phyloP scores from a whole-genome alignment of 2,113 vertebrate species.

The Callopanchax toddi region DNA sequence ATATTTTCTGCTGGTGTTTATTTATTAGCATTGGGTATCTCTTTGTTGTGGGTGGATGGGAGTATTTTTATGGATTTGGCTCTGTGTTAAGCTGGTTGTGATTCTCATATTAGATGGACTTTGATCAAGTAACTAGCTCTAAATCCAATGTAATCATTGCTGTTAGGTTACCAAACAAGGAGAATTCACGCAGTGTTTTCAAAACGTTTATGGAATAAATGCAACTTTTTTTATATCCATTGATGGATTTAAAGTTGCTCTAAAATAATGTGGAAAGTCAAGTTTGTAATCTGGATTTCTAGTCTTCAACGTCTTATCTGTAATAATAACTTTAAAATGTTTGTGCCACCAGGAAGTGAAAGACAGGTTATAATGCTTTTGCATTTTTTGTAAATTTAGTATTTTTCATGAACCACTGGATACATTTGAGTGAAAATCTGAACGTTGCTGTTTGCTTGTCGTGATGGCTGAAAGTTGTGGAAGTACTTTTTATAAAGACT shows the following conservation, averaged over 20 bases:
- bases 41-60: slow-evolving; percentile 62
- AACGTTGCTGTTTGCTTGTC: too few relatives aligned
- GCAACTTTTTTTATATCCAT: slow-evolving; percentile 7
- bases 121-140: slow-evolving; percentile 72
- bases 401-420: too few relatives aligned
- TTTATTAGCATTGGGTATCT: slow-evolving; percentile 47
- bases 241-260: slow-evolving; percentile 12
- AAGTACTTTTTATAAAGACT: too few relatives aligned
- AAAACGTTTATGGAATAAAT: slow-evolving; percentile 27
- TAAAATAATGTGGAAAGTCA: slow-evolving; percentile 12
- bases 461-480: too few relatives aligned
- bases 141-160: slow-evolving; percentile 72
- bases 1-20: slow-evolving; percentile 56
- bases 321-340: not conserved
- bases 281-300: slow-evolving; percentile 17
- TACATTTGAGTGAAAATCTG: too few relatives aligned
- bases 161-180: slow-evolving; percentile 57
- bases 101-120: slow-evolving; percentile 72
- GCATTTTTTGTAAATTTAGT: too few relatives aligned
- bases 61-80: slow-evolving; percentile 67
- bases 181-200: slow-evolving; percentile 12
- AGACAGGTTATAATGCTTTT: too few relatives aligned
- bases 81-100: slow-evolving; percentile 59
- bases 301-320: slow-evolving; percentile 2
- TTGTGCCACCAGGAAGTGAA: too few relatives aligned